Percentiles rank a stretch among this genome's conserved stretches.
phyloP scores from a whole-genome alignment of 2,113 vertebrate species.

The Felis chaus region DNA sequence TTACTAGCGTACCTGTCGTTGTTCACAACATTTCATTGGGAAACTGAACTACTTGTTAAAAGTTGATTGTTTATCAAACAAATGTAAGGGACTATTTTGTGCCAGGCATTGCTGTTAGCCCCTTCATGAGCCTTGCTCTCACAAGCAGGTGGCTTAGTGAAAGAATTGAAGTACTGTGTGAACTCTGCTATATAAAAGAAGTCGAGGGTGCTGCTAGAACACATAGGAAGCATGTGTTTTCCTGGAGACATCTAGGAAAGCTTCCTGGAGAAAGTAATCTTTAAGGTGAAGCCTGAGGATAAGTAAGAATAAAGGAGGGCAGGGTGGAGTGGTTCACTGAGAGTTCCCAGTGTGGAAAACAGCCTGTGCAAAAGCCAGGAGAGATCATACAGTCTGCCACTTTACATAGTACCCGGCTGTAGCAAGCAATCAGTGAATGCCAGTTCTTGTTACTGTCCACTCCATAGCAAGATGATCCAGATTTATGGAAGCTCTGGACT shows the following conservation, averaged over 20 bases:
- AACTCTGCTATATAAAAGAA: background rate
- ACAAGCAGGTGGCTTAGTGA: background rate
- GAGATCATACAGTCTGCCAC: background rate
- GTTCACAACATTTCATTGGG: background rate
- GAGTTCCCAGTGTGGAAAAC: background rate
- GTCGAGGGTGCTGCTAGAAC: background rate
- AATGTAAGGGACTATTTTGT: background rate
- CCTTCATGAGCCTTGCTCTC: background rate
- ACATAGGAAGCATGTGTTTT: background rate
- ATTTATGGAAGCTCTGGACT: background rate
- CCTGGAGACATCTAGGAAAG: background rate
- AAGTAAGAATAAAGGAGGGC: background rate
- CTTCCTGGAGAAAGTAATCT: conserved; percentile 36
- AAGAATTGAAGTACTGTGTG: background rate
- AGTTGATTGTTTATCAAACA: background rate
- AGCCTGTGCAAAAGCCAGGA: background rate
- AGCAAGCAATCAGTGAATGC: background rate
- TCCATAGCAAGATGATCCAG: background rate
- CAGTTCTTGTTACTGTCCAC: background rate
- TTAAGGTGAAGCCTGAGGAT: background rate
- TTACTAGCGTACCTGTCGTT: background rate
- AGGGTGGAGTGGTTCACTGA: background rate
- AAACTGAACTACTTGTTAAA: background rate
- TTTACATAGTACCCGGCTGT: background rate
- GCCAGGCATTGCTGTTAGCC: background rate